Base-by-base conservation (phyloP, 2,113 vertebrate species). In the Eurypyga helias region DNA sequence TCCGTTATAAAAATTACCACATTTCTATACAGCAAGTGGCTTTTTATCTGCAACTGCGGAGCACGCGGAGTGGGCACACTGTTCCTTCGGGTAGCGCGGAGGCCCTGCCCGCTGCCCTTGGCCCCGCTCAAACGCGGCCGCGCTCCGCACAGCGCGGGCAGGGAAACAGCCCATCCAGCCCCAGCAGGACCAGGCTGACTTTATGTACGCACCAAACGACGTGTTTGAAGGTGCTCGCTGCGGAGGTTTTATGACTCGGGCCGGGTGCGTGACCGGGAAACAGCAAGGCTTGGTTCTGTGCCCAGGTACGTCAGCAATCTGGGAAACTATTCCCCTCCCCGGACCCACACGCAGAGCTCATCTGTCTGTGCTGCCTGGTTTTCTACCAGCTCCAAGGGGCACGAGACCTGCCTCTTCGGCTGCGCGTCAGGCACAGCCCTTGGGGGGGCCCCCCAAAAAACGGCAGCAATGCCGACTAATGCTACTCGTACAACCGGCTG, bases 121-220 rank as follows among this genome's bases (percentile, higher is more conserved):
- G 71, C 80, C 51, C 25, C 9, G 3, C 28, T 0, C 28, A 7
- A 11, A 49, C 0, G 7, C 36, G 67, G 85, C 65, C 5, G 62
- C 11, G 4, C 57, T 23, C 12, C 41, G 54, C 28, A 1, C 45
- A 24, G 45, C 3, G 2, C 0, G 5, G 52, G 29, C 72, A 51
- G 75, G 21, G 54, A 2, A 45, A 31, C 43, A 17, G 8, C 76
- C 64, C 4, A n/a, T 3, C 21, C 85, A 13, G 69, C 18, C 0
- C 2, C 45, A 4, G 33, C 2, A 2, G 64, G 48, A 43, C 0
- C 2, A 15, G 61, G 7, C 80, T 23, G 17, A 1, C 0, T 8
- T 5, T 15, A 34, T 1, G 2, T 3, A 3, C 2, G 9, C 45
- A 8, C 49, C 45, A 1, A 25, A 5, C 0, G 26, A 64, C 60